Evolutionary conservation across 1,140 invertebrate species (phyloP), one percentile per base, ranked within the genome.

Genomic region (Macrotrachela quadricornifera): DNA sequence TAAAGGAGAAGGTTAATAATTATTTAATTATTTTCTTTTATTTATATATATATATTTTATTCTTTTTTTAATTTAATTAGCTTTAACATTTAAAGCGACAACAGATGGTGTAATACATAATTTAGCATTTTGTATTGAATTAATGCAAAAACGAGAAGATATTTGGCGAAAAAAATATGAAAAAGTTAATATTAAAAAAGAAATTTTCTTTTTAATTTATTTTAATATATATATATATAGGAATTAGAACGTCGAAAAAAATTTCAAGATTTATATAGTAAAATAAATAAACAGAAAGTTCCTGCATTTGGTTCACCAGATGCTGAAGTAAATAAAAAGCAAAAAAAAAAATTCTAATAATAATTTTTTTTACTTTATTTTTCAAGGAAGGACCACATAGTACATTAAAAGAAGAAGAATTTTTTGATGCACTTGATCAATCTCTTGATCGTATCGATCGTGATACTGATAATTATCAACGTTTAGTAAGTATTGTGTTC

Each of bases 351-450:
- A 30, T 30, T 30, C 3, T 4, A 30, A 30, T 8, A 30, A 30
- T 30, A 2, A 30, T 4, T 4, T 30, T 30, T 4, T 30, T 30
- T 30, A 30, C 8, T 30, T 30, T 8, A 4, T 30, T 30, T 30
- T 54, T 60, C 62, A 52, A 76, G 84, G 90, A 95, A 75, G 88
- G 88, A 59, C 88, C 90, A 46, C 85, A 95, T 69, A 91, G 85
- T 64, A 81, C 83, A 49, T 75, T 95, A 45, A 85, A 84, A 50
- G 91, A 97, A 71, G 90, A 96, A 72, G 90, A 96, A 76, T 97
- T 95, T 74, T 95, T 90, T 70, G 91, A 97, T 79, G 91, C 91
- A 3, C 83, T 97, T 50, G 91, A 97, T 76, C 84, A 85, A 39
- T 84, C 86, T 38, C 73, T 95, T 62, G 88, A 95, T 67, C 87